Conservation (phyloP, 2,113 vertebrate species). For the Castor canadensis region DNA sequence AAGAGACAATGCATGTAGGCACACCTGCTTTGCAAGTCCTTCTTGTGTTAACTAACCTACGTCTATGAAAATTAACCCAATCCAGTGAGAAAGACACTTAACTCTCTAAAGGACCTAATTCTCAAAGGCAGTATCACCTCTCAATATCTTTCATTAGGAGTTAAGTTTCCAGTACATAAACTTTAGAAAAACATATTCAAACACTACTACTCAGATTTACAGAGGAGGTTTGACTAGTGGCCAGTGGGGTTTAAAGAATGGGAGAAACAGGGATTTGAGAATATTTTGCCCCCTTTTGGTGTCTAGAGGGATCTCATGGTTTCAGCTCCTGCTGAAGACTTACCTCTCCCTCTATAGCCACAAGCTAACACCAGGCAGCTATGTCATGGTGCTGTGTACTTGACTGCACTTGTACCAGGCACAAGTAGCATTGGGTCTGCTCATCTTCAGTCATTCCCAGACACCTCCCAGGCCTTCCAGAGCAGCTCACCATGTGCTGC, state of each 20-base stretch:
- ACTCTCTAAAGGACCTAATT: not conserved
- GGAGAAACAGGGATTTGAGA: not conserved
- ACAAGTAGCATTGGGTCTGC: fast-evolving
- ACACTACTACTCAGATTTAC: not conserved
- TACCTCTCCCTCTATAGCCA: too few species aligned
- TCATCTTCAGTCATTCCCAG: too few species aligned
- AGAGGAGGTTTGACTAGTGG: fast-evolving
- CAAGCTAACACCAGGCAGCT: fast-evolving
- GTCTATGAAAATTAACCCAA: not conserved
- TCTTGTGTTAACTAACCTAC: not conserved
- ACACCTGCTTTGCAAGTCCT: too few species aligned
- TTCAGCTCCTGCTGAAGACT: fast-evolving
- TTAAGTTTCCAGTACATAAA: not conserved
- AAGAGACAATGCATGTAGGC: not conserved
- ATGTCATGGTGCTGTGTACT: too few species aligned
- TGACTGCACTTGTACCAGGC: not conserved
- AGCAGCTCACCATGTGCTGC: fast-evolving
- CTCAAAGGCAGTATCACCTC: not conserved
- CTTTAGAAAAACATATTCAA: not conserved
- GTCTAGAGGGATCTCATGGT: fast-evolving
- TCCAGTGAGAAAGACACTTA: not conserved
- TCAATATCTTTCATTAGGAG: not conserved
- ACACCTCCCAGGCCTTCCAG: not conserved
- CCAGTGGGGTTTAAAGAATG: not conserved
- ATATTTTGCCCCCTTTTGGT: not conserved